Evolutionary conservation across 2,888 invertebrate genomes (phyloP), one percentile per base, ranked within the genome.

Genomic region (Agrotis clavis): DNA sequence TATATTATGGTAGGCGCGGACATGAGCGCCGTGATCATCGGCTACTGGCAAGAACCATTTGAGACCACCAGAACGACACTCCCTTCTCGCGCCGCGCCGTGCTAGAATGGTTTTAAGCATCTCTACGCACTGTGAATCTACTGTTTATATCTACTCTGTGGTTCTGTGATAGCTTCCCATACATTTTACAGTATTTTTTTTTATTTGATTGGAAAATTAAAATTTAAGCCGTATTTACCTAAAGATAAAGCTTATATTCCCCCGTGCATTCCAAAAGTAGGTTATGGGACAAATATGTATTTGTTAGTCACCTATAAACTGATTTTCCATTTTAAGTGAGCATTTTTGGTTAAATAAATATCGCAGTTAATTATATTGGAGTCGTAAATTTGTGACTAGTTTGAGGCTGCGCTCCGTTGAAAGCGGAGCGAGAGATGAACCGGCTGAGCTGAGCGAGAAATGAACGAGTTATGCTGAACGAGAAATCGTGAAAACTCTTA

Each of bases 311-410:
- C 78, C 72, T 64, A 77, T 81, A 80, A 86, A 83, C 74, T 64
- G 76, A 81, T 83, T 83, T 84, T 84, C 79, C 83, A 86, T 87
- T 86, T 84, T 78, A 85, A 86, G 74, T 81, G 80, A 85, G 79
- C 77, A 84, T 83, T 86, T 87, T 86, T 79, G 56, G 82, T 86
- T 82, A 85, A 86, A 86, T 82, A 83, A 82, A 87, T 87, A 86
- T 84, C 78, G 73, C 75, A 84, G 84, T 85, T 85, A 86, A 86
- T 84, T 87, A 84, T 85, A 88, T 88, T 80, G 81, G 54, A 53
- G 79, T 77, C 81, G 79, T 87, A 86, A 84, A 87, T 84, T 63
- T 83, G 35, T 66, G 79, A 85, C 83, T 78, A 70, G 83, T 84
- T 85, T 82, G 18, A n/a, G 19, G 67, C 41, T 73, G 9, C 1